Evolutionary conservation across 2,113 vertebrate species (phyloP), one percentile per base, ranked within the genome.

Genomic region (Lophius piscatorius): DNA sequence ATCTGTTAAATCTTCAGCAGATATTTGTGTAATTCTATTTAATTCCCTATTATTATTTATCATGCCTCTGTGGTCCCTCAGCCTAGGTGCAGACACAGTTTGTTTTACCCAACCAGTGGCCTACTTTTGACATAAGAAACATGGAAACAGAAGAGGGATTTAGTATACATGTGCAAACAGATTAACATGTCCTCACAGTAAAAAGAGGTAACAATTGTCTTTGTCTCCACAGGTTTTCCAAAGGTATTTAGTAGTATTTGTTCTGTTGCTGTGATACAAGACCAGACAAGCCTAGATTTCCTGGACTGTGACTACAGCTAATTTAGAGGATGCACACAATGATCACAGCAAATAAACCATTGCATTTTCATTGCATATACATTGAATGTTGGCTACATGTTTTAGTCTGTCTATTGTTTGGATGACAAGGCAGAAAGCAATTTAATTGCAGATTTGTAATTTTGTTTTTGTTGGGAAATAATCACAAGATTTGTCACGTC

Each of bases 1-100:
- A 71, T 82, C 78, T 78, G 14, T 64, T 40, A 69, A 84, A 84
- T 81, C 45, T 64, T 59, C 36, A 76, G 63, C 82, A 85, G 82
- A 87, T 87, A 79, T 84, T 83, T 21, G 0, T 33, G 45, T 80
- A 81, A 81, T 72, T 76, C 74, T 63, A 55, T 21, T 7, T 78
- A 77, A 79, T 79, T 23, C 72, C 66, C 40, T n/a, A n/a, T 57
- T 6, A 52, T 59, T 65, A 70, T 69, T 82, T 85, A 73, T 70
- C 76, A 62, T 16, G 51, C 52, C 29, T 66, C 57, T 74, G 3
- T 59, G 31, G 41, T 64, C 49, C 34, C 33, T 36, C 40, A 56
- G 65, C 52, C 42, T 52, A 60, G 9, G 64, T 74, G 41, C 38
- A 29, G 34, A 26, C 22, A 12, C 10, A 16, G 41, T 5, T 31